Evolutionary conservation across 2,888 invertebrate species (phyloP).

Genomic region (Melinaea marsaeus): DNA sequence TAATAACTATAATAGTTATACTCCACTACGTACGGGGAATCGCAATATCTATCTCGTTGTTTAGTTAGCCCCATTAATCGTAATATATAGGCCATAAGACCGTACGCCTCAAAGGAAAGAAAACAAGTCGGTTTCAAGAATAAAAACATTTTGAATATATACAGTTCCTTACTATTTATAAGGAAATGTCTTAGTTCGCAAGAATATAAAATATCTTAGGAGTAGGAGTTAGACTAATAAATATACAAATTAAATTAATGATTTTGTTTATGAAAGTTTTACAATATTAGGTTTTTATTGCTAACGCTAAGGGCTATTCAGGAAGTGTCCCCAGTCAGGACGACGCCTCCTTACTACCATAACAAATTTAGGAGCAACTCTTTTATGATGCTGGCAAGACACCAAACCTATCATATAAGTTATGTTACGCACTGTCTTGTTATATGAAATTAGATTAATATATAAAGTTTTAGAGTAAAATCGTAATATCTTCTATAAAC

Average conservation of each 20-base stretch:
- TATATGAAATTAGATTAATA: background rate
- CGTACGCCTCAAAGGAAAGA: constrained; percentile 27
- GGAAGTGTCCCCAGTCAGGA: constrained; percentile 23
- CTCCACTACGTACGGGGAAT: constrained; percentile 10
- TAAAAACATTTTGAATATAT: constrained; percentile 38
- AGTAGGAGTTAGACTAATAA: background rate
- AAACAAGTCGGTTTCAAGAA: constrained; percentile 30
- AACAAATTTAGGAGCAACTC: constrained; percentile 40
- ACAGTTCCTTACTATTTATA: constrained; percentile 12
- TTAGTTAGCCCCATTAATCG: constrained; percentile 33
- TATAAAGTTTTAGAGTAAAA: background rate
- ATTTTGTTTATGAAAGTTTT: background rate
- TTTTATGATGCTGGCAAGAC: constrained; percentile 35
- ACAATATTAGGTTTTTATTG: background rate
- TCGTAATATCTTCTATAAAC: too few relatives aligned
- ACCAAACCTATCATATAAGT: constrained; percentile 26
- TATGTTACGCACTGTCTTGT: constrained; percentile 13
- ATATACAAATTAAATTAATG: background rate
- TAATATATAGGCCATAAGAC: constrained; percentile 29
- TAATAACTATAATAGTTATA: background rate
- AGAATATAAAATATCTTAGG: too few relatives aligned
- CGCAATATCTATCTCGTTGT: constrained; percentile 13
- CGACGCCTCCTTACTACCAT: constrained; percentile 34
- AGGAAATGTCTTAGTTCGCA: too few relatives aligned
- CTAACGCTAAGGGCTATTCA: background rate